phyloP scores from a whole-genome alignment of 2,797 vertebrate species.

The Diplodus puntazzo region DNA sequence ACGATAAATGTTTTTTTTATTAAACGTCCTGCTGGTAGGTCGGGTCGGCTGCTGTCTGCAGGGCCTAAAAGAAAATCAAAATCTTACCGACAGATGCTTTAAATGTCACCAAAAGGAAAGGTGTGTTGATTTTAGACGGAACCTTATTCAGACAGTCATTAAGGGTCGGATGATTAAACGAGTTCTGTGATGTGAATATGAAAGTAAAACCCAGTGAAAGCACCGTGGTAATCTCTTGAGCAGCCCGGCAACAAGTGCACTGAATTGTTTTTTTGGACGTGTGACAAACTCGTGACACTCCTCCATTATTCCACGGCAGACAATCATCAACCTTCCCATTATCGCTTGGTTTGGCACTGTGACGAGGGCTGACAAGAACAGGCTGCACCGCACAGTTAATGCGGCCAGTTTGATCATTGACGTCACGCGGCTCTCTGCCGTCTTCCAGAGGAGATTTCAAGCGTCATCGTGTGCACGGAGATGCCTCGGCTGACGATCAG shows the following conservation, averaged over 20 bases:
- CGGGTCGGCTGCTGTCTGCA: too few relatives aligned
- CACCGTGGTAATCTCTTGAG: not conserved
- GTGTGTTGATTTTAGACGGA: not conserved
- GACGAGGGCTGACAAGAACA: not conserved
- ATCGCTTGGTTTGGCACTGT: not conserved
- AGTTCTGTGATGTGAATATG: not conserved
- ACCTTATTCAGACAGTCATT: not conserved
- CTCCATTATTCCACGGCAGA: slow-evolving; percentile 1
- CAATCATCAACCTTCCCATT: not conserved
- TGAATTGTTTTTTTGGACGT: not conserved
- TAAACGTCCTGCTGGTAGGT: too few relatives aligned
- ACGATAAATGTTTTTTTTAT: too few relatives aligned
- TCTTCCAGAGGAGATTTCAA: not conserved
- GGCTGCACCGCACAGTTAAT: not conserved
- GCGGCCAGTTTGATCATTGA: not conserved
- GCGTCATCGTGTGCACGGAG: not conserved
- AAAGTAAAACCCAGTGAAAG: not conserved
- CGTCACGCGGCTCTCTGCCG: not conserved
- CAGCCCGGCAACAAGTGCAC: not conserved
- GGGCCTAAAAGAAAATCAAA: too few relatives aligned
- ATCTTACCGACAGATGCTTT: too few relatives aligned
- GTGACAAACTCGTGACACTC: not conserved
- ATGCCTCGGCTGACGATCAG: not conserved
- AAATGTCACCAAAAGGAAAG: too few relatives aligned
- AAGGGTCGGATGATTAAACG: not conserved